A percentile compares a stretch with the other conserved stretches of the same genome.
Conservation (phyloP, 2,113 vertebrate species). For the Litocranius walleri region DNA sequence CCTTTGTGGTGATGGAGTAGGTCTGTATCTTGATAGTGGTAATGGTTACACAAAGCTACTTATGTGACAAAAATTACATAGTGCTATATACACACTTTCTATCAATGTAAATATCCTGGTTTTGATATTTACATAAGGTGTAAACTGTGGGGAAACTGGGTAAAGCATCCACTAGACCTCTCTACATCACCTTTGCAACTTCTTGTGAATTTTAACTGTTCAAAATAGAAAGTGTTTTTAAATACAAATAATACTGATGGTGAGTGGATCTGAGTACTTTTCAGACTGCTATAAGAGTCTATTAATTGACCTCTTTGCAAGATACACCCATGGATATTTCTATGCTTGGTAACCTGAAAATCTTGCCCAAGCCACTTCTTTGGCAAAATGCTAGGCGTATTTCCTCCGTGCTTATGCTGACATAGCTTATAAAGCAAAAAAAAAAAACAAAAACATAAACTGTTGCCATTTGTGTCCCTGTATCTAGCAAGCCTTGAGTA, state of each 20-base stretch:
- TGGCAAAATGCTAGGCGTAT: conserved; percentile 8
- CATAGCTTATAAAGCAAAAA: not conserved
- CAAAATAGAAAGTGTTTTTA: not conserved
- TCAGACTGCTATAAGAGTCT: not conserved
- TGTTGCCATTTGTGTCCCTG: not conserved
- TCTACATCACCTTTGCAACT: not conserved
- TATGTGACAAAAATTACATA: not conserved
- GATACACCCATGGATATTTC: not conserved
- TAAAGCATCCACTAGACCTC: not conserved
- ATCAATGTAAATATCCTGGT: not conserved
- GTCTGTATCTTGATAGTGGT: not conserved
- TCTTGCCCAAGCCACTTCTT: not conserved
- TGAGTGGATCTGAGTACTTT: not conserved
- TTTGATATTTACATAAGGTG: not conserved
- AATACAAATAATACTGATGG: not conserved
- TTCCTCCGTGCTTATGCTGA: not conserved
- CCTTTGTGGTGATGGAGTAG: not conserved
- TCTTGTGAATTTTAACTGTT: not conserved
- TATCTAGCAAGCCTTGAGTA: not conserved
- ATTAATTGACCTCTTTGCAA: not conserved
- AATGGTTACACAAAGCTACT: not conserved
- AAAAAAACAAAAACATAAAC: not conserved
- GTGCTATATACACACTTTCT: not conserved
- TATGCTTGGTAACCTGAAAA: not conserved
- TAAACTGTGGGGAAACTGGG: not conserved